phyloP scores from a whole-genome alignment of 2,113 vertebrate species.

The Theristicus caerulescens region DNA sequence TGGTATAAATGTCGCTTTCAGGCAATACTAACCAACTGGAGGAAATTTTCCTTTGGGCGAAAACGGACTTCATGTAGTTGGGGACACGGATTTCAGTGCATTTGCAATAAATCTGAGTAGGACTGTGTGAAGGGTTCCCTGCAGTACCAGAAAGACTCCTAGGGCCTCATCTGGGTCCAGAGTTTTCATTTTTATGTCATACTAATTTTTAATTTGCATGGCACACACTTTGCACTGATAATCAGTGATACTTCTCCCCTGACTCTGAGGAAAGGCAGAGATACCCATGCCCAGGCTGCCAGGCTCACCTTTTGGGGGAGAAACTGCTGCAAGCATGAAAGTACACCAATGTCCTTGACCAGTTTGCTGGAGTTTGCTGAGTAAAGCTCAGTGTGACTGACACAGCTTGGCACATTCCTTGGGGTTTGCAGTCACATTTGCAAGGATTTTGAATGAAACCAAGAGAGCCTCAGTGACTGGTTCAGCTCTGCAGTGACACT shows the following conservation, averaged over 20 bases:
- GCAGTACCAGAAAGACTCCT: neutral
- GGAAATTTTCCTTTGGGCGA: neutral
- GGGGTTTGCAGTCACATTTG: neutral
- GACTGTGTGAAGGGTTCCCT: neutral
- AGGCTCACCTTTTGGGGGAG: too few species aligned
- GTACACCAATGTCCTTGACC: neutral
- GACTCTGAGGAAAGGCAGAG: neutral
- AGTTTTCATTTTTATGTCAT: neutral
- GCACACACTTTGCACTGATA: too few species aligned
- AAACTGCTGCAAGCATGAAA: neutral
- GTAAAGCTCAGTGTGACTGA: neutral
- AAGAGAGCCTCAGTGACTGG: neutral
- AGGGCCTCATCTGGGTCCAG: rapidly evolving
- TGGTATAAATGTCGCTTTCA: neutral
- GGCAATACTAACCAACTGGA: neutral
- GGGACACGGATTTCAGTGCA: neutral
- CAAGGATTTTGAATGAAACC: neutral
- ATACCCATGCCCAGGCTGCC: neutral
- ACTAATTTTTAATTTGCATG: neutral
- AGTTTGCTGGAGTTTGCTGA: neutral
- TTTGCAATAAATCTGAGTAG: neutral
- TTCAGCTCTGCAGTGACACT: neutral
- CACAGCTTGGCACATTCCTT: neutral
- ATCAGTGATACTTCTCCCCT: neutral
- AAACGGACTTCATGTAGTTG: neutral